Base-by-base conservation (phyloP, 2,888 invertebrate species). In the Nymphalis polychloros region DNA sequence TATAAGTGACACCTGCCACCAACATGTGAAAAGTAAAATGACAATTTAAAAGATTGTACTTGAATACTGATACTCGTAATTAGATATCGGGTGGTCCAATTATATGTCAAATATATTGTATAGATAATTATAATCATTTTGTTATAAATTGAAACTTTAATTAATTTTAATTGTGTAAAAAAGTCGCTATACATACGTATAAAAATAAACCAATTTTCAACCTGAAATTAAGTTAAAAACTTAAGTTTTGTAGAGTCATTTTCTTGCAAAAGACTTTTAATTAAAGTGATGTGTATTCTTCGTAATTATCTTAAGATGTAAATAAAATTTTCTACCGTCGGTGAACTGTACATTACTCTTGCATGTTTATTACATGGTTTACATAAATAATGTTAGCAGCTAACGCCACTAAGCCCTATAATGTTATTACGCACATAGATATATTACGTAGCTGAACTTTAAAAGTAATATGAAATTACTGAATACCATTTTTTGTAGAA, bases 341-440 rank as follows among this genome's bases (percentile, higher is more conserved):
- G 27, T 55, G 53, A 55, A 31, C 27, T 55, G 53, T 55, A 55
- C 53, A 31, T 55, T 55, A 7, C 13, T 53, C 17, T 52, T 55
- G 53, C 53, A 55, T 55, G 31, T 31, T 55, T 55, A 55, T 55
- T 55, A 55, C 53, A 55, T 31, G 53, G 53, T 55, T 55, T 55
- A 55, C 53, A 55, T 55, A 55, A 55, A 55, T 55, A 53, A 48
- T 60, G 52, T 60, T 47, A 61, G 53, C 41, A 64, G 50, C 53
- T 53, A 66, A 27, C 19, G 16, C 53, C 47, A 53, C 59, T 31
- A 66, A 48, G 60, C 17, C 60, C 53, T 47, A 52, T 66, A 66
- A 53, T 47, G 10, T 66, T 66, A 50, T 35, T 59, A 59, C 23
- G 23, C 35, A 17, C 57, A 16, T 64, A 55, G 53, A 50, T 27